Percentiles rank a stretch among this genome's conserved stretches.
Evolutionary conservation across 1,140 invertebrate species (phyloP).

Genomic region (Ceratosolen fusciceps): DNA sequence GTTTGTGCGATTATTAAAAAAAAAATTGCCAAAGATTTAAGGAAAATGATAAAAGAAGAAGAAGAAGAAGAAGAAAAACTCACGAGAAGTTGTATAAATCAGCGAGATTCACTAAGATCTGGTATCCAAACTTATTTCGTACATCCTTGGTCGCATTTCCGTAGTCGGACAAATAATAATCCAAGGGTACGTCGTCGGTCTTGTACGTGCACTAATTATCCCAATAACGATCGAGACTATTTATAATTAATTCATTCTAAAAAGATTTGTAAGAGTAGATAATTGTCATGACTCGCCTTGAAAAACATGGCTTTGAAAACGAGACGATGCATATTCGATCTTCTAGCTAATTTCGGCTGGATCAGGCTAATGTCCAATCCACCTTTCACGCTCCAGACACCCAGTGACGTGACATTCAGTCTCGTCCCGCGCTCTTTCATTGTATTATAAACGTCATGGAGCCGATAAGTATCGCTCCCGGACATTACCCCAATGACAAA

Average conservation of each 20-base stretch:
- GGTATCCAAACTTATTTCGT: constrained; percentile 31
- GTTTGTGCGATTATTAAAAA: too few relatives aligned
- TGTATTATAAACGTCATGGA: constrained; percentile 38
- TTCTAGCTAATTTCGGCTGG: constrained; percentile 12
- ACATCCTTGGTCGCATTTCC: neutral
- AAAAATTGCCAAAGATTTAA: too few relatives aligned
- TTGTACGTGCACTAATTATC: constrained; percentile 6
- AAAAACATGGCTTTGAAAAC: constrained; percentile 6
- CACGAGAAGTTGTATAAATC: constrained; percentile 44
- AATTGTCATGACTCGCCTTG: neutral
- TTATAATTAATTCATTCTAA: neutral
- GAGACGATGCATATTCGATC: constrained; percentile 27
- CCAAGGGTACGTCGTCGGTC: neutral
- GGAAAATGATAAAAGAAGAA: too few relatives aligned
- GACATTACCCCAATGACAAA: constrained; percentile 12
- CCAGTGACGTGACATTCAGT: neutral
- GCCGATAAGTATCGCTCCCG: neutral
- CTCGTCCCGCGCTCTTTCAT: neutral
- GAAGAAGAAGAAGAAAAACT: too few relatives aligned
- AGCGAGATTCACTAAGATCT: constrained; percentile 22
- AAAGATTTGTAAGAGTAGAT: neutral
- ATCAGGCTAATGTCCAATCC: constrained; percentile 1
- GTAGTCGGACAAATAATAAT: constrained; percentile 28
- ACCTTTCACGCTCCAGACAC: constrained; percentile 11
- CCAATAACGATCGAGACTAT: neutral